Percentiles rank a stretch among this genome's conserved stretches.
These are phyloP conservation scores for Genyomyrus donnyi DNA, from an alignment of 2,113 vertebrate genomes.

Conservation along the genomic window DNA sequence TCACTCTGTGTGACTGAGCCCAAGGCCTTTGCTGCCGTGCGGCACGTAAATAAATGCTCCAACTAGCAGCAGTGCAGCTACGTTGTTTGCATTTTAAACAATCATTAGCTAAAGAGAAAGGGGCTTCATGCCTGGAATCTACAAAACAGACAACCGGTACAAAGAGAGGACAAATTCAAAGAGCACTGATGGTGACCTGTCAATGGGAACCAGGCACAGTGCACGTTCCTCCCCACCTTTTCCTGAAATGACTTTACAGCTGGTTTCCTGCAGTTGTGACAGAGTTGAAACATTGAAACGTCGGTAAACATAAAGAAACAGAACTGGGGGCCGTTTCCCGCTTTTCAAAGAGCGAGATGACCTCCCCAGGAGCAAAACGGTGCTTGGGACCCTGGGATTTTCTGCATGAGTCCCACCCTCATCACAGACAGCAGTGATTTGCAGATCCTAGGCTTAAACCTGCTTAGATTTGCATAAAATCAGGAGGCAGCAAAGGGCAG, in stretches of 20 bases:
- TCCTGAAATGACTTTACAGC: neutral
- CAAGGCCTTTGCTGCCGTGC: neutral
- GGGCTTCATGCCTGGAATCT: neutral
- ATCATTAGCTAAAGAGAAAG: neutral
- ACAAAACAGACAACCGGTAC: neutral
- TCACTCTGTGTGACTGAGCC: neutral
- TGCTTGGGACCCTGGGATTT: neutral
- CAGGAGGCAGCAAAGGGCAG: neutral
- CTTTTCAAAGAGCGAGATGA: neutral
- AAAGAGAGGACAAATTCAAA: neutral
- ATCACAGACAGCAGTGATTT: neutral
- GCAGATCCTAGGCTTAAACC: neutral
- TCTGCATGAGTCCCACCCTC: neutral
- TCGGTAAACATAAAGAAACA: neutral
- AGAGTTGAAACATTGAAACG: neutral
- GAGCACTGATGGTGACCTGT: neutral
- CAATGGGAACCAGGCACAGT: neutral
- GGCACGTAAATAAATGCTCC: neutral
- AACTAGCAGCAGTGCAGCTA: neutral
- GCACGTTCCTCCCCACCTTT: neutral
- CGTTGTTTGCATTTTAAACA: neutral
- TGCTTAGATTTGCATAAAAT: neutral
- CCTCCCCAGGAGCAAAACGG: neutral
- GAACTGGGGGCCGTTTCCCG: neutral
- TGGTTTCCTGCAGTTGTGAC: neutral